phyloP scores from a whole-genome alignment of 2,113 vertebrate species.

The Ammodytes marinus region DNA sequence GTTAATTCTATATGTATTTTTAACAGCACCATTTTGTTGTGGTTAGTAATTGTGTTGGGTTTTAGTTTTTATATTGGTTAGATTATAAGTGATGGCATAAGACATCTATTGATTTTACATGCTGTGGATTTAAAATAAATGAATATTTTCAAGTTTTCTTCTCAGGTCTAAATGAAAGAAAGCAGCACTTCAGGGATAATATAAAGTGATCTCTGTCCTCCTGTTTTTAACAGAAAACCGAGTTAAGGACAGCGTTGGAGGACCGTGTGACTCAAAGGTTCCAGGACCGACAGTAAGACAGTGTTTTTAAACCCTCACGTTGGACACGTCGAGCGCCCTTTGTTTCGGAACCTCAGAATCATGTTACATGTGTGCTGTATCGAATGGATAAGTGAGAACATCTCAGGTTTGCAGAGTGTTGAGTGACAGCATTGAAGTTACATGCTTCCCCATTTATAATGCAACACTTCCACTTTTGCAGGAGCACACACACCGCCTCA shows the following conservation, averaged over 20 bases:
- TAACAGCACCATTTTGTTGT: not conserved
- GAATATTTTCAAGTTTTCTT: not conserved
- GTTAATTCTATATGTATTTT: not conserved
- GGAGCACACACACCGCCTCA: constrained; percentile 58
- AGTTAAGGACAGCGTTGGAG: constrained; percentile 66
- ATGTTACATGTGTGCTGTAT: constrained; percentile 32
- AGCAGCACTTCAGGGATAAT: not conserved
- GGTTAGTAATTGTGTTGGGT: not conserved
- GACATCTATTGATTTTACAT: not conserved
- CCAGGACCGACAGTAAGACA: constrained; percentile 81
- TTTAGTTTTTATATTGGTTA: not conserved
- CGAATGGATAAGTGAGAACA: constrained; percentile 33
- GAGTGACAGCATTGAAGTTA: constrained; percentile 43
- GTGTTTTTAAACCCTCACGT: not conserved
- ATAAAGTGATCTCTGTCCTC: not conserved
- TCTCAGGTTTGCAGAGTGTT: constrained; percentile 58
- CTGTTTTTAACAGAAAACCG: constrained; percentile 71
- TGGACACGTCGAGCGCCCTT: not conserved
- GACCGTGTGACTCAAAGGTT: constrained; percentile 77
- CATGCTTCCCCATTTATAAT: constrained; percentile 72
- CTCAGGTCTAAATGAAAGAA: not conserved
- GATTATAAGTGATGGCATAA: not conserved
- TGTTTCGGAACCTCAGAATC: constrained; percentile 9
- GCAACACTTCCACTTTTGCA: constrained; percentile 66
- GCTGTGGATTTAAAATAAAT: not conserved